These are phyloP conservation scores for Sebastolobus alascanus DNA, from an alignment of 2,797 vertebrate species.

Conservation along the genomic window DNA sequence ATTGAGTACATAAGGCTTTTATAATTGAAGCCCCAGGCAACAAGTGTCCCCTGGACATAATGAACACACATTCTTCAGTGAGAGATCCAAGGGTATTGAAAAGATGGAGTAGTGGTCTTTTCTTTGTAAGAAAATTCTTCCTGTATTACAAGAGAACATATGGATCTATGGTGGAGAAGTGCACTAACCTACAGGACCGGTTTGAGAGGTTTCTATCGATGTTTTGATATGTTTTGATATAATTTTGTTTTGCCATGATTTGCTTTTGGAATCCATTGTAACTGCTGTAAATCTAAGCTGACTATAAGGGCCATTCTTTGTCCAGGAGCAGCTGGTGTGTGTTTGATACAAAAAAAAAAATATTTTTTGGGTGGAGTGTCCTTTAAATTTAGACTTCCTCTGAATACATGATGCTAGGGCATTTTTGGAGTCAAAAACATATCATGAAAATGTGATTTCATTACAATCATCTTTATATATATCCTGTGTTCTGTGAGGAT, in stretches of 20 bases:
- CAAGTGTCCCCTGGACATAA: constrained; percentile 22
- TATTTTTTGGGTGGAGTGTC: not conserved
- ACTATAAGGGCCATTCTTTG: no score
- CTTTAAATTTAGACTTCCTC: not conserved
- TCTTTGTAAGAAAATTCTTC: not conserved
- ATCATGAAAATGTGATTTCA: not conserved
- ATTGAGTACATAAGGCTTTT: constrained; percentile 30
- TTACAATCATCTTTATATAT: not conserved
- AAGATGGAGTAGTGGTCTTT: not conserved
- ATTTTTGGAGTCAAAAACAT: not conserved
- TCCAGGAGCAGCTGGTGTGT: no score
- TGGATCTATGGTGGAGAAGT: not conserved
- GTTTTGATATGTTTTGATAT: not conserved
- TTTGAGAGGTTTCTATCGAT: not conserved
- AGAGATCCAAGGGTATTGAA: constrained; percentile 5
- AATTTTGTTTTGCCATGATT: not conserved
- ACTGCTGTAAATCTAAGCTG: no score
- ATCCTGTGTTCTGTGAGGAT: not conserved
- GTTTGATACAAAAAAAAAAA: no score
- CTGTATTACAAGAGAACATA: constrained; percentile 3
- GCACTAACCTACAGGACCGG: not conserved
- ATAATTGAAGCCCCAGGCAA: constrained; percentile 9
- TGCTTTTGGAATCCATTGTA: not conserved
- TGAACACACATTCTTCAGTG: constrained; percentile 28
- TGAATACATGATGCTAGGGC: not conserved